Evolutionary conservation across 2,113 vertebrate genomes (phyloP).

Genomic region (Periophthalmodon schlosseri): DNA sequence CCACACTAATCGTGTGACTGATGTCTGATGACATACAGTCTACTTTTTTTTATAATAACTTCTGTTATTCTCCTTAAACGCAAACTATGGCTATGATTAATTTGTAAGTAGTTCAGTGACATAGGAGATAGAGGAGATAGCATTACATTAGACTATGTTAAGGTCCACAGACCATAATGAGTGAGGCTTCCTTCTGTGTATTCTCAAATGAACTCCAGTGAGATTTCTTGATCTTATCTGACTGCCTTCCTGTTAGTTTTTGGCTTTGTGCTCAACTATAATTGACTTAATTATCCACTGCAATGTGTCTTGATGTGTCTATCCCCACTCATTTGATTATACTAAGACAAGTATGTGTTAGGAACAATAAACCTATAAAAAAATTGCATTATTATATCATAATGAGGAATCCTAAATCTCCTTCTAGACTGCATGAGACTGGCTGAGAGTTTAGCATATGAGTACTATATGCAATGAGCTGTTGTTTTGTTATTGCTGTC

Average conservation of each 20-base stretch:
- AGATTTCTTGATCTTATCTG: conserved; percentile 60
- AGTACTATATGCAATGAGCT: background rate
- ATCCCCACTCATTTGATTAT: background rate
- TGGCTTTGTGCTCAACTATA: conserved; percentile 66
- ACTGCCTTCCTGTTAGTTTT: conserved; percentile 77
- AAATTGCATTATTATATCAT: too few species aligned
- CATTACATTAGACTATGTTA: conserved; percentile 22
- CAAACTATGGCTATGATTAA: background rate
- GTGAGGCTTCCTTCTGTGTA: conserved; percentile 20
- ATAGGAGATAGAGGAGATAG: conserved; percentile 22
- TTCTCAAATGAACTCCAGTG: conserved; percentile 32
- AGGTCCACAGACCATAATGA: conserved; percentile 25
- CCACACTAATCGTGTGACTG: conserved; percentile 61
- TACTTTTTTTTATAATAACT: background rate
- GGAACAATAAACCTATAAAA: background rate
- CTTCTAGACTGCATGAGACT: too few species aligned
- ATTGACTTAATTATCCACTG: conserved; percentile 44
- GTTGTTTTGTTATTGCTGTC: background rate
- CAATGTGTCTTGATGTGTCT: background rate
- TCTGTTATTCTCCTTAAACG: background rate
- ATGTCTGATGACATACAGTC: conserved; percentile 53
- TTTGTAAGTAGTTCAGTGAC: conserved; percentile 13
- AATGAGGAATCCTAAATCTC: too few species aligned
- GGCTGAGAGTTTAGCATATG: too few species aligned
- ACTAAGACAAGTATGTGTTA: background rate